Evolutionary conservation across 2,888 invertebrate species (phyloP).

Genomic region (Tineola bisselliella): DNA sequence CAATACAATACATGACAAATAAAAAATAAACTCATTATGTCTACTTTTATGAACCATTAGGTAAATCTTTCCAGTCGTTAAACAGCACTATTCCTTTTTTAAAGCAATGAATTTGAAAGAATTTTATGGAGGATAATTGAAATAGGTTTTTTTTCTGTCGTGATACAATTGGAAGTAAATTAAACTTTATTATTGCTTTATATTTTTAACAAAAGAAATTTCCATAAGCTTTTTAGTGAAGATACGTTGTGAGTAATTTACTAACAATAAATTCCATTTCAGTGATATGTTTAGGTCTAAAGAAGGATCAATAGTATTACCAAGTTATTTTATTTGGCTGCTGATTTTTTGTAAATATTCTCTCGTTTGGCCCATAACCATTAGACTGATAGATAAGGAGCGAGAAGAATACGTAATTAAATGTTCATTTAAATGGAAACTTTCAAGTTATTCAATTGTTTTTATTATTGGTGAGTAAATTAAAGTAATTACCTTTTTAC

Average conservation of each 20-base stretch:
- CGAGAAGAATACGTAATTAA: background rate
- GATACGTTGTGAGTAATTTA: background rate
- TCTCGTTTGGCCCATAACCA: background rate
- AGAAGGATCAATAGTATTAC: background rate
- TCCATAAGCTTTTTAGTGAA: background rate
- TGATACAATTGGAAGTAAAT: background rate
- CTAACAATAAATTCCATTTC: background rate
- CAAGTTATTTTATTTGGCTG: background rate
- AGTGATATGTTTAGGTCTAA: background rate
- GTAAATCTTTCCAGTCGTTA: background rate
- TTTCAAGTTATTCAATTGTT: background rate
- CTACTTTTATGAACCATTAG: background rate
- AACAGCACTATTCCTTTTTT: background rate
- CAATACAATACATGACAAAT: background rate
- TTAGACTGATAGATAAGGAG: background rate
- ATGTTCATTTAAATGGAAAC: background rate
- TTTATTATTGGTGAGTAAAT: background rate
- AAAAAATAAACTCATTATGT: background rate
- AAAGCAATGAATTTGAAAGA: background rate
- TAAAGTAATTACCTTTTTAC: no score
- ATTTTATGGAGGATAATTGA: background rate
- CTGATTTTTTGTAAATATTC: background rate
- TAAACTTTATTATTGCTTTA: background rate
- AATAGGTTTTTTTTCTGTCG: background rate
- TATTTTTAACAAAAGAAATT: background rate